Conservation (phyloP, 1,140 invertebrate species). For the Cardiocondyla obscurior region DNA sequence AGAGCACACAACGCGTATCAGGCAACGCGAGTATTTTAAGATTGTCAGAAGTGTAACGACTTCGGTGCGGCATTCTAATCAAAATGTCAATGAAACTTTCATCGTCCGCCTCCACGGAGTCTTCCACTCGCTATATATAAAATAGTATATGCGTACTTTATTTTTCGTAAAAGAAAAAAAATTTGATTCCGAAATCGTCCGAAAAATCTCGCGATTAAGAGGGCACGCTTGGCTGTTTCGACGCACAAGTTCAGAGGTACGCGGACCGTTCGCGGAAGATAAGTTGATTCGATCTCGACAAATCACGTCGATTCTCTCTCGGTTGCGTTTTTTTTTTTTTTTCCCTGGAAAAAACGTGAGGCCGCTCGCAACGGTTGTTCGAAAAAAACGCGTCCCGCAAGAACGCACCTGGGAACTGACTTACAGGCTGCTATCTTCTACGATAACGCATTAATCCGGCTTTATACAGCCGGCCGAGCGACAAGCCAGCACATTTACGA, state of each 20-base stretch:
- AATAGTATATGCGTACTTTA: background rate
- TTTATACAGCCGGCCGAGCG: slow-evolving; percentile 59
- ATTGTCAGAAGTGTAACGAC: slow-evolving; percentile 6
- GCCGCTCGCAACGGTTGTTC: background rate
- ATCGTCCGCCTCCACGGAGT: background rate
- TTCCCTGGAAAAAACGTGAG: slow-evolving; percentile 11
- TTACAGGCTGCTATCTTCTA: slow-evolving; percentile 28
- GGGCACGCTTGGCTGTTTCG: background rate
- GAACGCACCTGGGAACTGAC: slow-evolving; percentile 43
- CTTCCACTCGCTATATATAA: background rate
- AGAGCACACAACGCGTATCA: background rate
- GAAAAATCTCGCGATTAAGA: background rate
- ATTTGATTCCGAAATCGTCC: background rate
- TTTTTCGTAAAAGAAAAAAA: background rate
- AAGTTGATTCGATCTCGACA: slow-evolving; percentile 39
- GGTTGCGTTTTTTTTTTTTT: slow-evolving; percentile 8
- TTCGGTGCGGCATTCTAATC: background rate
- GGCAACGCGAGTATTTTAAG: background rate
- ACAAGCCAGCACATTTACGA: slow-evolving; percentile 63
- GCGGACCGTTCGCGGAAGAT: background rate
- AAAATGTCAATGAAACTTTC: slow-evolving; percentile 36
- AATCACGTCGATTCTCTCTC: slow-evolving; percentile 30
- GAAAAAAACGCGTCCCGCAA: background rate
- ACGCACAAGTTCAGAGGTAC: background rate
- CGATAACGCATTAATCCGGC: slow-evolving; percentile 58